phyloP scores from a whole-genome alignment of 2,888 invertebrate species.

The Yponomeuta evonymella region DNA sequence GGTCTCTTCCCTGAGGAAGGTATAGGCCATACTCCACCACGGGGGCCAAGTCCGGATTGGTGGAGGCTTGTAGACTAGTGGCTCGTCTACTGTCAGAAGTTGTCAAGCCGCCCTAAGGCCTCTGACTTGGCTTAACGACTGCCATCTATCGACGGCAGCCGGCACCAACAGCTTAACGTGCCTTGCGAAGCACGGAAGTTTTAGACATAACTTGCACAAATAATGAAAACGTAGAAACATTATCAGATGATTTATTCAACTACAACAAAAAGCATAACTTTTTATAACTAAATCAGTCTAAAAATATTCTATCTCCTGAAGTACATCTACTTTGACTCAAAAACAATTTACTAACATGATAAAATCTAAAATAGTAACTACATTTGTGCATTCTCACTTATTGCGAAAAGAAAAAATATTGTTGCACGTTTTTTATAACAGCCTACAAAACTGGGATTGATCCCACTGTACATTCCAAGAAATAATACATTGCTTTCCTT shows the following conservation, averaged over 20 bases:
- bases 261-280: conserved; percentile 75
- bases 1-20: too few species aligned
- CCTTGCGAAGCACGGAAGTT: too few species aligned
- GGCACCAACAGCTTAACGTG: too few species aligned
- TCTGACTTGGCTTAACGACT: too few species aligned
- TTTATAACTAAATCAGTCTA: conserved; percentile 76
- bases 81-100: too few species aligned
- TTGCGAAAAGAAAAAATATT: neutral
- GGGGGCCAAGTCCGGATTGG: too few species aligned
- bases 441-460: conserved; percentile 17
- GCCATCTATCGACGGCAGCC: too few species aligned
- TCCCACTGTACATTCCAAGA: neutral
- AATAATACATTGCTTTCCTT: too few species aligned
- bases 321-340: conserved; percentile 54
- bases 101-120: too few species aligned
- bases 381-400: conserved; percentile 24
- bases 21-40: too few species aligned
- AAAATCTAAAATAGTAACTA: conserved; percentile 34
- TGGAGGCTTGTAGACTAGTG: too few species aligned
- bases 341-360: conserved; percentile 60
- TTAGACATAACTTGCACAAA: neutral
- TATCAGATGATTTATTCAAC: conserved; percentile 70
- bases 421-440: neutral
- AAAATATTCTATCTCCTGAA: conserved; percentile 66
- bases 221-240: conserved; percentile 30